Conservation (phyloP, 2,888 invertebrate species). For the Drosophila barbarae region DNA sequence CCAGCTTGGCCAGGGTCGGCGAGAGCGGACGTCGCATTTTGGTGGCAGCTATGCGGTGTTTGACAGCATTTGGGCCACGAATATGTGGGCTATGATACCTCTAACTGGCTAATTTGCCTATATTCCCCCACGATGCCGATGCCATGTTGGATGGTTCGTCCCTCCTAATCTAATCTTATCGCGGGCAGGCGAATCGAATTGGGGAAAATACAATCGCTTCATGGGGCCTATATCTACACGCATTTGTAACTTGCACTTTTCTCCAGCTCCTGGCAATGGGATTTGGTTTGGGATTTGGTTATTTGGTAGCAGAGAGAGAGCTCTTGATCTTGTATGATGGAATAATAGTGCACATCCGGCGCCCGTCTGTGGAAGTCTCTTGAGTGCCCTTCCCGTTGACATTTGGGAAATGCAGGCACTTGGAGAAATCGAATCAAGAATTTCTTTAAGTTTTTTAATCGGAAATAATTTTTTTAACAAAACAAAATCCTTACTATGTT, state of each 20-base stretch:
- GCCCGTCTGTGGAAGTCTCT: conserved; percentile 53
- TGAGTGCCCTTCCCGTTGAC: conserved; percentile 55
- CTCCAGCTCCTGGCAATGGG: conserved; percentile 12
- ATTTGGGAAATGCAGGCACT: conserved; percentile 22
- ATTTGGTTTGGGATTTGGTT: neutral
- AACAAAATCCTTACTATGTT: neutral
- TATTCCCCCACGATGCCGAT: conserved; percentile 22
- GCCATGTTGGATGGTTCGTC: conserved; percentile 4
- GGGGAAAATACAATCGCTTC: conserved; percentile 44
- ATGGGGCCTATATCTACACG: conserved; percentile 27
- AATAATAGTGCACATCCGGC: conserved; percentile 60
- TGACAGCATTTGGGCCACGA: conserved; percentile 34
- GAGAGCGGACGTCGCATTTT: conserved; percentile 71
- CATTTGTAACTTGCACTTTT: conserved; percentile 31
- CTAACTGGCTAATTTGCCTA: conserved; percentile 34
- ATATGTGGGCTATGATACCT: neutral
- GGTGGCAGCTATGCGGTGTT: conserved; percentile 39
- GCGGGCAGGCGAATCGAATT: conserved; percentile 30
- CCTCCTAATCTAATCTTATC: conserved; percentile 60
- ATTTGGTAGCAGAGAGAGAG: neutral
- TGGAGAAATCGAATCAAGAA: neutral
- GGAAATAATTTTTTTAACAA: neutral
- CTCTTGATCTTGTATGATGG: conserved; percentile 6
- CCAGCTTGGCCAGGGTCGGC: conserved; percentile 75
- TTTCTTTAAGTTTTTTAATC: neutral